Conservation (phyloP, 2,888 invertebrate genomes). For the Tetropium fuscum region DNA sequence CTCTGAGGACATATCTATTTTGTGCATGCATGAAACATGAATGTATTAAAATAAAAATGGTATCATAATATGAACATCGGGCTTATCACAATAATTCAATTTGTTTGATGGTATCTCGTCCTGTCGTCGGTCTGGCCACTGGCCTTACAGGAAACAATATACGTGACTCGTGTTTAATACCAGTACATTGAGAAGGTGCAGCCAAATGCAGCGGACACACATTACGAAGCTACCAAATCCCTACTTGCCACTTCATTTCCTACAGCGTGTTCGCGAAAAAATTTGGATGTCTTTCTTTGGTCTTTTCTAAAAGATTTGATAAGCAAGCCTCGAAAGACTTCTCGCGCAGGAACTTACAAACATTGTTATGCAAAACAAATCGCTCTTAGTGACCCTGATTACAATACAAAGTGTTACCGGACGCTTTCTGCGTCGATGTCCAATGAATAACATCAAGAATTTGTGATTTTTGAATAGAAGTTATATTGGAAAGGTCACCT, state of each 20-base stretch:
- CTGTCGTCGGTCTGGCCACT: constrained; percentile 39
- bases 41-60: too few relatives aligned
- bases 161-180: constrained; percentile 48
- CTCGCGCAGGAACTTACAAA: constrained; percentile 4
- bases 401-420: background rate
- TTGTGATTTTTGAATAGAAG: too few relatives aligned
- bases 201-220: constrained; percentile 3
- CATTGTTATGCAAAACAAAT: constrained; percentile 19
- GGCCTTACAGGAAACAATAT: constrained; percentile 47
- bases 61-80: too few relatives aligned
- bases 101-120: constrained; percentile 39
- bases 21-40: too few relatives aligned
- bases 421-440: background rate
- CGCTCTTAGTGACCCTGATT: constrained; percentile 6
- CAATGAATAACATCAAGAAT: constrained; percentile 2
- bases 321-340: constrained; percentile 14
- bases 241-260: background rate
- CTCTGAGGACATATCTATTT: too few relatives aligned
- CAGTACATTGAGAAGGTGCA: too few relatives aligned
- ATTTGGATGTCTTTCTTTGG: constrained; percentile 7
- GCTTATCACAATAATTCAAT: constrained; percentile 40
- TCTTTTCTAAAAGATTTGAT: constrained; percentile 13
- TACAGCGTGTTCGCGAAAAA: constrained; percentile 1
- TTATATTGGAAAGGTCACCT: too few relatives aligned
- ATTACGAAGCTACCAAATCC: background rate